Evolutionary conservation across 1,140 invertebrate species (phyloP).

Genomic region (Plodia interpunctella): DNA sequence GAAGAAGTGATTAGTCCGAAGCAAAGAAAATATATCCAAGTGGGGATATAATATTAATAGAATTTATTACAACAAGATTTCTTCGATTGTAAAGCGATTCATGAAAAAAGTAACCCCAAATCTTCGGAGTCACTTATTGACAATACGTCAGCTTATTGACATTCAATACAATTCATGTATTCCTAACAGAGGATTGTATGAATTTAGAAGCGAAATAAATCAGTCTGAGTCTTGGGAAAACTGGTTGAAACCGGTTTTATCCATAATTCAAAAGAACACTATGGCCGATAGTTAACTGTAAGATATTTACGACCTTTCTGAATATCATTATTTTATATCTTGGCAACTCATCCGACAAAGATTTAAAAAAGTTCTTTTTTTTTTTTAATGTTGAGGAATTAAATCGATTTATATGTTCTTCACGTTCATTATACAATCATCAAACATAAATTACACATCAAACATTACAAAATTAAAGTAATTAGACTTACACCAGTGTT

Average conservation of each 20-base stretch:
- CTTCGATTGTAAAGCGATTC: no score
- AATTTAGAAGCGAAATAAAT: not conserved
- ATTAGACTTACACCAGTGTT: no score
- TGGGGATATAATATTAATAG: no score
- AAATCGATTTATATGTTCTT: no score
- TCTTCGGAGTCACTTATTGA: not conserved
- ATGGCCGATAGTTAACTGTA: not conserved
- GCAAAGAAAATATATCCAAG: no score
- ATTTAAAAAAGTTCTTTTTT: no score
- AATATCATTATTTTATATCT: not conserved
- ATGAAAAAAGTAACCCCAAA: not conserved
- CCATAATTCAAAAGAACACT: not conserved
- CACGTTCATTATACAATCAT: no score
- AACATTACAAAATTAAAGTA: no score
- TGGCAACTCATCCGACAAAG: not conserved
- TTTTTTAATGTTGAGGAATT: no score
- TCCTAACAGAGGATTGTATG: not conserved
- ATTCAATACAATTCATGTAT: conserved; percentile 1
- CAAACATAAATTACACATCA: no score
- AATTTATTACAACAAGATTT: no score
- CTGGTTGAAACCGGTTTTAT: not conserved
- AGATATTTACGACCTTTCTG: not conserved
- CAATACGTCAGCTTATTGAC: not conserved
- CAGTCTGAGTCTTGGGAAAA: not conserved
- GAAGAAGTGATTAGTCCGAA: no score